Base-by-base conservation (phyloP, 2,888 invertebrate genomes). In the Pollenia amentaria region DNA sequence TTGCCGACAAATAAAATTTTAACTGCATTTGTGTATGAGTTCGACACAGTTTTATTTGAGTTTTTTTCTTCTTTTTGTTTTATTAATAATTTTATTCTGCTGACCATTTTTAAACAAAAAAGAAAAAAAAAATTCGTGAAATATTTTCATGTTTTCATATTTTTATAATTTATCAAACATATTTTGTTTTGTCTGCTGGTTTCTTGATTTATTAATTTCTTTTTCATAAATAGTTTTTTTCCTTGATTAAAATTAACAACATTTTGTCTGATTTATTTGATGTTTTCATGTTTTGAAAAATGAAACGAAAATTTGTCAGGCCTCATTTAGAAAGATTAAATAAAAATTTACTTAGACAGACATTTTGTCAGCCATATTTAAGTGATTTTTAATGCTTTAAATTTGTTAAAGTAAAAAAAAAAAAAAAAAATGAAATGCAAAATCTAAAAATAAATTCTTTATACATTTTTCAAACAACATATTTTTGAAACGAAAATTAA, bases 31-130 rank as follows among this genome's bases (percentile, higher is more conserved):
- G 48, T 51, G 48, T 81, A 29, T 40, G 18, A 79, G 48, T 78
- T 82, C 83, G 87, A 81, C 87, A 84, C 83, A 87, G 73, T 87
- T 87, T 87, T 76, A 76, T 76, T 77, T 70, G 76, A 64, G 76
- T 65, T 48, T 79, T 44, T 57, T 21, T 40, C 11, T 79, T 42
- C 2, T 57, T 57, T 29, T 73, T 11, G 42, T 55, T 64, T 46
- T 78, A 29, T 29, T 29, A 60, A 64, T 57, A 51, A 82, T 62
- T 44, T 53, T 65, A 21, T 72, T 72, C 64, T 46, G 62, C 64
- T 80, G 78, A 78, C 78, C 72, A 67, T 60, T 77, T 77, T 65
- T 44, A 11, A 44, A 57, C 16, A 29, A 62, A 69, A 70, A 55
- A 11, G 46, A 57, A 42, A 6, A 53, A 72, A 64, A 64, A 72